phyloP scores from a whole-genome alignment of 2,888 invertebrate genomes.

The Drosophila tripunctata region DNA sequence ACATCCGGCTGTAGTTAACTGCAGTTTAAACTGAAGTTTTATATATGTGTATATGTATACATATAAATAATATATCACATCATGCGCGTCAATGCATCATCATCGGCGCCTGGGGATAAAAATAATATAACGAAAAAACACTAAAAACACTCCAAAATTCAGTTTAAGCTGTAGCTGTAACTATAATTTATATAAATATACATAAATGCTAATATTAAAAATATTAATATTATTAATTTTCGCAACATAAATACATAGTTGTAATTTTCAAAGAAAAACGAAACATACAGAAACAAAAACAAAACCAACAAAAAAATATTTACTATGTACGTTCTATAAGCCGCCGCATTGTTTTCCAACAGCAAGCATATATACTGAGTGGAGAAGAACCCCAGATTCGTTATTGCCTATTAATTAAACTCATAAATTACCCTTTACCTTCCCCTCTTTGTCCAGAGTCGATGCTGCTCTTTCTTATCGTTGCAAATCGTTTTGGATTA shows the following conservation, averaged over 20 bases:
- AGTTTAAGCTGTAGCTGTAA: constrained; percentile 76
- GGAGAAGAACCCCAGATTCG: constrained; percentile 13
- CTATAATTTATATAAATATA: constrained; percentile 79
- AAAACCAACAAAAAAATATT: constrained; percentile 28
- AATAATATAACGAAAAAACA: constrained; percentile 27
- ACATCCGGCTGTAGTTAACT: constrained; percentile 79
- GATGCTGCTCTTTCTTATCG: constrained; percentile 28
- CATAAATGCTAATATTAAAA: constrained; percentile 79
- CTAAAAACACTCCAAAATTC: constrained; percentile 78
- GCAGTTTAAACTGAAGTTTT: constrained; percentile 77
- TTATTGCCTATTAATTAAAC: constrained; percentile 33
- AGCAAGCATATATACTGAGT: constrained; percentile 11
- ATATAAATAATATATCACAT: constrained; percentile 63
- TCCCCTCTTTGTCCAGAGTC: constrained; percentile 17
- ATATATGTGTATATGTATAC: constrained; percentile 66
- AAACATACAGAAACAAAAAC: constrained; percentile 33
- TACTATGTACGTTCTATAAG: constrained; percentile 46
- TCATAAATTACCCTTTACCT: constrained; percentile 11
- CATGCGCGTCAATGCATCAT: constrained; percentile 34
- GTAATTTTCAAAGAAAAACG: constrained; percentile 59
- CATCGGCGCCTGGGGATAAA: constrained; percentile 35
- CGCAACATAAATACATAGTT: constrained; percentile 77
- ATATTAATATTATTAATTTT: constrained; percentile 78
- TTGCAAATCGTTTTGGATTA: constrained; percentile 36
- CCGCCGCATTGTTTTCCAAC: constrained; percentile 48